A percentile compares a stretch with the other conserved stretches of the same genome.
Conservation (phyloP, 2,888 invertebrate species). For the Anarsia innoxiella region DNA sequence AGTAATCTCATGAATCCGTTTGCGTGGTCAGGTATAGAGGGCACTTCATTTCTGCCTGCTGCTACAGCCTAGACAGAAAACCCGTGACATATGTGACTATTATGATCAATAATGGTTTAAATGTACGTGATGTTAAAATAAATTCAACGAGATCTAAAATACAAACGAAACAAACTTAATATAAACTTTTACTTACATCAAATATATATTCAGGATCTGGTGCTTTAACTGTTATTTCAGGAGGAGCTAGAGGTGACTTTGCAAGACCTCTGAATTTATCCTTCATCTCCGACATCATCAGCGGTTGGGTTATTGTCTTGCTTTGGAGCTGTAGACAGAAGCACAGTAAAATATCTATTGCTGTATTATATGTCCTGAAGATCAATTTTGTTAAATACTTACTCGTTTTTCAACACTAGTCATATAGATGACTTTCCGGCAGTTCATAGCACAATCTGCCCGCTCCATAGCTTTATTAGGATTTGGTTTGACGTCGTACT, state of each 20-base stretch:
- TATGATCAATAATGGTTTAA: no score
- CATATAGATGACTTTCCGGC: slow-evolving; percentile 54
- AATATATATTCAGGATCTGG: slow-evolving; percentile 62
- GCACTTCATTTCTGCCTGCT: slow-evolving; percentile 56
- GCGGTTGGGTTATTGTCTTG: slow-evolving; percentile 41
- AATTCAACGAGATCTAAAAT: no score
- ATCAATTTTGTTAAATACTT: slow-evolving; percentile 8
- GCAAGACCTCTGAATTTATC: slow-evolving; percentile 46
- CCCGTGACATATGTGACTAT: no score
- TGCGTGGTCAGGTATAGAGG: slow-evolving; percentile 43
- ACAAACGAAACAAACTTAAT: no score
- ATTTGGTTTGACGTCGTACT: slow-evolving; percentile 62
- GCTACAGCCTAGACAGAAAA: slow-evolving; percentile 62
- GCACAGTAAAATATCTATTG: no score
- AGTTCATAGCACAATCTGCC: slow-evolving; percentile 57
- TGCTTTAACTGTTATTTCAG: slow-evolving; percentile 39
- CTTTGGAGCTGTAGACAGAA: slow-evolving; percentile 47
- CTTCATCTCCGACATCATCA: slow-evolving; percentile 57
- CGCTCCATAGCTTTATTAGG: slow-evolving; percentile 67
- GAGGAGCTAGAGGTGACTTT: slow-evolving; percentile 40
- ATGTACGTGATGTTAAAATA: no score
- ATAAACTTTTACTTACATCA: slow-evolving; percentile 40
- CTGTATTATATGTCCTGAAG: background rate
- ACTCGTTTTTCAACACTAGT: slow-evolving; percentile 61
- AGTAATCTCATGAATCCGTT: slow-evolving; percentile 42